A percentile compares a stretch with the other conserved stretches of the same genome.
Evolutionary conservation across 1,140 invertebrate genomes (phyloP).

Genomic region (Zophobas morio): DNA sequence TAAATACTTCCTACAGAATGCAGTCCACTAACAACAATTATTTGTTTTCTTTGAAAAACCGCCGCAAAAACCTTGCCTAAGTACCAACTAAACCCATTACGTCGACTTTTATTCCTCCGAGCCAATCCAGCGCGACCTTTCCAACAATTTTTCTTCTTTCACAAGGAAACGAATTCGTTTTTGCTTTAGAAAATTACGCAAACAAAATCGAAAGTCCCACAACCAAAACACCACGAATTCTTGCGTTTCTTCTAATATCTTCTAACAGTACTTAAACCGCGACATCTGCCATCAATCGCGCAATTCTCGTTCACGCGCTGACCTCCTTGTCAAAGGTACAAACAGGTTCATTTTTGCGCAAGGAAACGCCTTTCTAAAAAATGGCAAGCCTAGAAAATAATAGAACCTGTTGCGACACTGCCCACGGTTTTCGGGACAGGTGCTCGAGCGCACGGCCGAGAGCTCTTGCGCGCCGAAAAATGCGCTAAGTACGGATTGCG

Average conservation of each 20-base stretch:
- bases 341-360: slow-evolving; percentile 2
- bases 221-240: too few species aligned
- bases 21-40: too few species aligned
- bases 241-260: too few species aligned
- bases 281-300: neutral
- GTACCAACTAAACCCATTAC: too few species aligned
- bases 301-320: neutral
- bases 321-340: neutral
- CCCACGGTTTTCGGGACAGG: neutral
- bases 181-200: slow-evolving; percentile 15
- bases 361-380: slow-evolving; percentile 41
- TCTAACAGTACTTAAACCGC: neutral
- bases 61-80: neutral
- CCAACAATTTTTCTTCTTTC: slow-evolving; percentile 18
- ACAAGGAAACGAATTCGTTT: slow-evolving; percentile 20
- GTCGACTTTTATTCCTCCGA: neutral
- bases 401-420: neutral
- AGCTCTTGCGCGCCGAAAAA: too few species aligned
- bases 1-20: too few species aligned
- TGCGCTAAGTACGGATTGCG: neutral
- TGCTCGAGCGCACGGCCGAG: too few species aligned
- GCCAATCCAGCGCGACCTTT: slow-evolving; percentile 11
- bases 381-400: slow-evolving; percentile 18
- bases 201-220: slow-evolving; percentile 28
- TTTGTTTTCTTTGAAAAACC: neutral